These are phyloP conservation scores for Notolabrus celidotus DNA, from an alignment of 2,797 vertebrate species.

Conservation along the genomic window DNA sequence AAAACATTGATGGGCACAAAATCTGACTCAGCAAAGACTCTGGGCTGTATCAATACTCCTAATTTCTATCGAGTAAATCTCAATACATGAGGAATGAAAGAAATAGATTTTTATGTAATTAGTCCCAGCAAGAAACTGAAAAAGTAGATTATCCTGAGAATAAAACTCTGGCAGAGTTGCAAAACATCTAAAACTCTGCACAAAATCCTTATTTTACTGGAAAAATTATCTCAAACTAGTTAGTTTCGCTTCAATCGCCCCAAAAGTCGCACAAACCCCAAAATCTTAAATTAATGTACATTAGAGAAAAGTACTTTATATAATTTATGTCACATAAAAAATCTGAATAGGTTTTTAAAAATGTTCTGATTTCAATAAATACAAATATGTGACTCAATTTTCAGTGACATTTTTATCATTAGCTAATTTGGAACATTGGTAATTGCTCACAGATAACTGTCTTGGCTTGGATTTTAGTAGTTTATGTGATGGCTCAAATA, in stretches of 20 bases:
- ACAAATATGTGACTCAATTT: neutral
- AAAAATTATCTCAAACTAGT: too few species aligned
- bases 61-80: neutral
- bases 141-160: too few species aligned
- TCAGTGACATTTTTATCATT: neutral
- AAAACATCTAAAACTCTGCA: neutral
- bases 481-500: slow-evolving; percentile 3
- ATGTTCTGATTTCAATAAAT: neutral
- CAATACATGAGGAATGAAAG: neutral
- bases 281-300: neutral
- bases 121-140: too few species aligned
- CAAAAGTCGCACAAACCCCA: neutral
- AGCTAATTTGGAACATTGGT: too few species aligned
- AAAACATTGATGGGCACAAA: neutral
- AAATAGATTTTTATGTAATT: neutral
- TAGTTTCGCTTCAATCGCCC: too few species aligned
- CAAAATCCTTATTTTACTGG: too few species aligned
- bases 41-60: neutral
- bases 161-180: neutral
- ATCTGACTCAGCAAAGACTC: neutral
- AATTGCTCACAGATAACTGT: too few species aligned
- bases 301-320: neutral
- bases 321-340: neutral
- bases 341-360: neutral
- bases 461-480: neutral